Percentiles rank a stretch among this genome's conserved stretches.
phyloP scores from a whole-genome alignment of 2,113 vertebrate genomes.

The Mustela nigripes region DNA sequence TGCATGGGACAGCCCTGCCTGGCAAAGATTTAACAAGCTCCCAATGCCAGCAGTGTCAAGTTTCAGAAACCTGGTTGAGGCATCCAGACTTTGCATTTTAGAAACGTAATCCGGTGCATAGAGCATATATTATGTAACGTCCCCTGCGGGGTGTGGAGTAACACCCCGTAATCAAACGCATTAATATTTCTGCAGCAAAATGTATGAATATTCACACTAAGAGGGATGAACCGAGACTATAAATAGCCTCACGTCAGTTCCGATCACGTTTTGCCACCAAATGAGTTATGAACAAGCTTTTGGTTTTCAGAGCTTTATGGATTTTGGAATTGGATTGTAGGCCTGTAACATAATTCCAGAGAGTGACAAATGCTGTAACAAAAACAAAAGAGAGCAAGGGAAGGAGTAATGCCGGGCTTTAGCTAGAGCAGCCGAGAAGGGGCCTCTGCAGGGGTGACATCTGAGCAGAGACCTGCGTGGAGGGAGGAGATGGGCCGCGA shows the following conservation, averaged over 20 bases:
- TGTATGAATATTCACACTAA: conserved; percentile 71
- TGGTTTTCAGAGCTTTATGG: conserved; percentile 74
- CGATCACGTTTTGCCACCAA: conserved; percentile 62
- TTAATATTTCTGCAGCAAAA: conserved; percentile 69
- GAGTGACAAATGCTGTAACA: conserved; percentile 37
- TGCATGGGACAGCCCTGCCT: accelerated
- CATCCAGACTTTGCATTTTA: background rate
- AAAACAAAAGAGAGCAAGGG: background rate
- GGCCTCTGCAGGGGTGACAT: background rate
- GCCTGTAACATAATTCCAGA: conserved; percentile 60
- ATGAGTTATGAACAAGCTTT: conserved; percentile 72
- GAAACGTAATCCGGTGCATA: accelerated
- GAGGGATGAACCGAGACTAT: conserved; percentile 53
- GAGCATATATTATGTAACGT: background rate
- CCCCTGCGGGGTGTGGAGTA: conserved; percentile 40
- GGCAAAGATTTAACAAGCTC: background rate
- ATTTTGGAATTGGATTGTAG: conserved; percentile 66
- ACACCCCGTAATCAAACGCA: conserved; percentile 61
- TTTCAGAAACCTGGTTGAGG: background rate
- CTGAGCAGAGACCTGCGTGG: background rate
- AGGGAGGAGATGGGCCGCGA: accelerated
- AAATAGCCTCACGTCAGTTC: conserved; percentile 64
- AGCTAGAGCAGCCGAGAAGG: background rate
- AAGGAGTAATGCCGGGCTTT: background rate
- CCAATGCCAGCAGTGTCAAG: accelerated